Percentiles rank a stretch among this genome's conserved stretches.
Conservation (phyloP, 1,140 invertebrate genomes). For the Asbolus verrucosus region DNA sequence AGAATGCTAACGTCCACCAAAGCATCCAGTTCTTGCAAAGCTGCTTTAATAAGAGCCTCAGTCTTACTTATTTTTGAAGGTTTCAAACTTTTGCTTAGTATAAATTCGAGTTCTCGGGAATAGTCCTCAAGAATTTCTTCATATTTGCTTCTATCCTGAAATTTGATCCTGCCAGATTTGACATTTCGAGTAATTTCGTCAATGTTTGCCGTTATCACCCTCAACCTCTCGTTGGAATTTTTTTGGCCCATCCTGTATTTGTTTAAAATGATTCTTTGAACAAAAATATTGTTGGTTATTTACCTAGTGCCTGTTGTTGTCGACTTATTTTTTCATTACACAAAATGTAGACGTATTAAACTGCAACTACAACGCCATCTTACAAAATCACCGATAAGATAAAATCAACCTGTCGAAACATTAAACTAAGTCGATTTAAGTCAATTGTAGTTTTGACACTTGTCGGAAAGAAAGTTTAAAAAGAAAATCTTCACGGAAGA, state of each 20-base stretch:
- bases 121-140: slow-evolving; percentile 10
- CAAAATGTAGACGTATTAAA: too few species aligned
- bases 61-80: neutral
- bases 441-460: too few species aligned
- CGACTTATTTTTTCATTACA: too few species aligned
- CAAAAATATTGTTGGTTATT: neutral
- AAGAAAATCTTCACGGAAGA: too few species aligned
- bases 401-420: too few species aligned
- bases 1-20: too few species aligned
- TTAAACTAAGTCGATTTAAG: too few species aligned
- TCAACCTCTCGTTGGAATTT: neutral
- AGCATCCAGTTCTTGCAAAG: slow-evolving; percentile 1
- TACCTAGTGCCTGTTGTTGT: too few species aligned
- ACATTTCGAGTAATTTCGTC: neutral
- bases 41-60: neutral
- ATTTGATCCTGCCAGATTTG: neutral
- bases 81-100: neutral
- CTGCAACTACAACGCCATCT: too few species aligned
- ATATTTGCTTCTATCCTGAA: neutral
- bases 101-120: neutral
- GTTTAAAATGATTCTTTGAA: neutral
- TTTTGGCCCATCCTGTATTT: slow-evolving; percentile 11
- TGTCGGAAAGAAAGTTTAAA: too few species aligned
- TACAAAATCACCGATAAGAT: too few species aligned
- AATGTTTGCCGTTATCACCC: neutral